Conservation (phyloP, 2,797 vertebrate species). For the Karalla daura region DNA sequence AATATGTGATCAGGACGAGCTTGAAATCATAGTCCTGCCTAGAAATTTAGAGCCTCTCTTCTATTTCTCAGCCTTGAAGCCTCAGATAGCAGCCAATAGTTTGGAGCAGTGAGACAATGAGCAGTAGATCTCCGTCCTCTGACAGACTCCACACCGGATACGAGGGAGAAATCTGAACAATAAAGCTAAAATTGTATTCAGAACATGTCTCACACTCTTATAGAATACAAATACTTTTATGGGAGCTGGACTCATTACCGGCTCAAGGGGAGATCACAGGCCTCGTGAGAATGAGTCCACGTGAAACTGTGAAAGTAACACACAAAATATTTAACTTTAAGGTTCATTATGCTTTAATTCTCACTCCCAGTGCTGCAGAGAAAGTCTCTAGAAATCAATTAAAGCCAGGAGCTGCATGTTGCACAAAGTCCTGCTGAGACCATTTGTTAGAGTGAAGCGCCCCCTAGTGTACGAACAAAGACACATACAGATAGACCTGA, state of each 20-base stretch:
- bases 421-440: background rate
- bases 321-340: background rate
- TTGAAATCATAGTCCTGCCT: conserved; percentile 54
- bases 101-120: conserved; percentile 39
- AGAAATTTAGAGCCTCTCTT: conserved; percentile 51
- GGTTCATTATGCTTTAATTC: background rate
- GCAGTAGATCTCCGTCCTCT: conserved; percentile 33
- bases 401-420: background rate
- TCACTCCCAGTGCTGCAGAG: conserved; percentile 4
- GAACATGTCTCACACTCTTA: conserved; percentile 20
- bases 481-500: background rate
- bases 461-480: conserved; percentile 71
- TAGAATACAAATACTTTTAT: conserved; percentile 1
- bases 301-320: background rate
- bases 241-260: background rate
- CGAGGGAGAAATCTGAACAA: conserved; percentile 10
- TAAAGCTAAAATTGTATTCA: conserved; percentile 29
- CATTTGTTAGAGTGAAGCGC: conserved; percentile 62
- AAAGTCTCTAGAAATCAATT: background rate
- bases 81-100: conserved; percentile 37
- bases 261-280: background rate
- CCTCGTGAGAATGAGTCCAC: conserved; percentile 5
- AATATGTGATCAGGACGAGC: conserved; percentile 34
- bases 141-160: conserved; percentile 26
- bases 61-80: conserved; percentile 45